These are phyloP conservation scores for Petromus typicus DNA, from an alignment of 2,113 vertebrate genomes.

Conservation along the genomic window DNA sequence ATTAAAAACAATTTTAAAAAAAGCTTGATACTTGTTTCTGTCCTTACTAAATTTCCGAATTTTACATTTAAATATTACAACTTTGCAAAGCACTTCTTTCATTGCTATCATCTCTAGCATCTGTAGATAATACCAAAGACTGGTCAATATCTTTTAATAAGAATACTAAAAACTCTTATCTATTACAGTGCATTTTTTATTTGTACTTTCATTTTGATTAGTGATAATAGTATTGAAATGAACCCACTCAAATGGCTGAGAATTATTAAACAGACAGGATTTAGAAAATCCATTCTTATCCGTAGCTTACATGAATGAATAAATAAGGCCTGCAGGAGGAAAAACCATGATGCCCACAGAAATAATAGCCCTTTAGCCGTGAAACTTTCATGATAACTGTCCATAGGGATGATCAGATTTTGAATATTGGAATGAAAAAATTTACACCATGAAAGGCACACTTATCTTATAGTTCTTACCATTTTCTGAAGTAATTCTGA, in stretches of 20 bases:
- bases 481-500: neutral
- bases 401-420: neutral
- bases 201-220: neutral
- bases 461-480: neutral
- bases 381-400: neutral
- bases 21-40: slow-evolving; percentile 27
- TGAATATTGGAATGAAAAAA: neutral
- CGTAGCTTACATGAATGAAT: slow-evolving; percentile 22
- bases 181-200: neutral
- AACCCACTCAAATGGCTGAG: neutral
- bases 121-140: neutral
- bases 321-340: slow-evolving; percentile 4
- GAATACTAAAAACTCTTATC: neutral
- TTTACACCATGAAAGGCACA: neutral
- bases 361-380: neutral
- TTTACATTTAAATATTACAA: slow-evolving; percentile 40
- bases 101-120: slow-evolving; percentile 33
- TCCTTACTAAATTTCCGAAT: slow-evolving; percentile 24
- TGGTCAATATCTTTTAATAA: neutral
- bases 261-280: slow-evolving; percentile 17
- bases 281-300: slow-evolving; percentile 42
- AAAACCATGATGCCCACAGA: neutral
- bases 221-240: neutral
- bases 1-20: neutral
- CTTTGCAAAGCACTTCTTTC: neutral